These are phyloP conservation scores for Apostichopus leukothele DNA, from an alignment of 53 echinoderm and acorn worm genomes.

Conservation along the genomic window DNA sequence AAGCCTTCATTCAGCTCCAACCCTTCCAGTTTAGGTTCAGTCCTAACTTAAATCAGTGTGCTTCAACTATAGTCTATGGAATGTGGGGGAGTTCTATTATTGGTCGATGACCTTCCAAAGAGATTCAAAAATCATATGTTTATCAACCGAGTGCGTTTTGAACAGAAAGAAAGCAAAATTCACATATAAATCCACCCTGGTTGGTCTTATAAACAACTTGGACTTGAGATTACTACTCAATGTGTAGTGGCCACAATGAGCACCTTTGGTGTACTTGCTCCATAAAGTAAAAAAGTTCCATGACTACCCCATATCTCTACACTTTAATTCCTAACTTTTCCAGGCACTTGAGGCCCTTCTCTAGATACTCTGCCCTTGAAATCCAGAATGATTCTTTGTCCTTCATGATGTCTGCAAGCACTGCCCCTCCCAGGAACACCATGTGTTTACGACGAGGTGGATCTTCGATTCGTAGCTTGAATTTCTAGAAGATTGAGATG, in stretches of 20 bases:
- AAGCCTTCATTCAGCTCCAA: too few species aligned
- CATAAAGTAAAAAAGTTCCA: background rate
- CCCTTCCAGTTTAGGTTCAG: too few species aligned
- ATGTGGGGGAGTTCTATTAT: background rate
- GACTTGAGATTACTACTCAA: background rate
- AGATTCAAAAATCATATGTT: background rate
- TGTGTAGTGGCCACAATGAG: background rate
- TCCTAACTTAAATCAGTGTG: too few species aligned
- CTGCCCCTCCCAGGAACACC: constrained; percentile 99
- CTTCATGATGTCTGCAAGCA: constrained; percentile 99
- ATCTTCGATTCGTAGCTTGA: constrained; percentile 96
- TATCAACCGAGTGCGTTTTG: background rate
- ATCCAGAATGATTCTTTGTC: constrained; percentile 95
- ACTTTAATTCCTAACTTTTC: constrained; percentile 81
- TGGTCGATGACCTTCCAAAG: background rate
- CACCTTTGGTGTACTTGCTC: background rate
- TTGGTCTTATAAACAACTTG: too few species aligned
- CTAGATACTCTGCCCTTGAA: constrained; percentile 78
- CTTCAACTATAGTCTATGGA: background rate
- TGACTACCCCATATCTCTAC: background rate
- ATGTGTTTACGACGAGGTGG: constrained; percentile 99
- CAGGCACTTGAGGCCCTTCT: constrained; percentile 83
- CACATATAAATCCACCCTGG: too few species aligned
- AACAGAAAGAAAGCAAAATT: background rate
- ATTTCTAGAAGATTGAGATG: constrained; percentile 68